Evolutionary conservation across 2,888 invertebrate genomes (phyloP).

Genomic region (Drosophila kambysellisi): DNA sequence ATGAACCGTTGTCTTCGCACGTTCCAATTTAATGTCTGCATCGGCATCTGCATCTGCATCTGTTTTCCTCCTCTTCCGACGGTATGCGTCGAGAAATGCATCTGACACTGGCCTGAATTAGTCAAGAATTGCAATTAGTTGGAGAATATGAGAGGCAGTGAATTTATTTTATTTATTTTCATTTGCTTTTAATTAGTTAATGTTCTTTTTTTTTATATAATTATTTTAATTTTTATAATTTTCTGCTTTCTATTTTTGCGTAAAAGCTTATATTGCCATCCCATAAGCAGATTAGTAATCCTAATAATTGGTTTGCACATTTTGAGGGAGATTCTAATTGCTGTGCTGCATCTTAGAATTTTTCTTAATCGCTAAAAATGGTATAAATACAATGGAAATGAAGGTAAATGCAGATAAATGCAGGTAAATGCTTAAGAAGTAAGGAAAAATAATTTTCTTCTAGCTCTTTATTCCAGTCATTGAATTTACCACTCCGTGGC

Average conservation of each 20-base stretch:
- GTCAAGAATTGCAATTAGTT: conserved; percentile 69
- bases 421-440: no score
- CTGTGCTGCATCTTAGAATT: no score
- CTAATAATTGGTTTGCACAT: conserved; percentile 60
- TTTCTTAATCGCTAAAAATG: no score
- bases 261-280: background rate
- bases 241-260: background rate
- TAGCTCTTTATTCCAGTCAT: no score
- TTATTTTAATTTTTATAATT: background rate
- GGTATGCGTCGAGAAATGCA: conserved; percentile 49
- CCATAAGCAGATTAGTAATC: conserved; percentile 71
- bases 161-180: conserved; percentile 46
- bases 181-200: conserved; percentile 56
- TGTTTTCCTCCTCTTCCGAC: background rate
- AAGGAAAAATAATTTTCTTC: no score
- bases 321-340: no score
- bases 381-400: no score
- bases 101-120: conserved; percentile 60
- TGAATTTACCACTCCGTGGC: no score
- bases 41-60: conserved; percentile 1
- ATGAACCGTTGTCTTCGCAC: conserved; percentile 54
- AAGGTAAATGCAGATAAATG: no score
- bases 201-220: background rate
- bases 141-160: conserved; percentile 34
- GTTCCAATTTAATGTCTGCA: conserved; percentile 57